Base-by-base conservation (phyloP, 1,140 invertebrate genomes). In the Pygmarrhopalites habei region DNA sequence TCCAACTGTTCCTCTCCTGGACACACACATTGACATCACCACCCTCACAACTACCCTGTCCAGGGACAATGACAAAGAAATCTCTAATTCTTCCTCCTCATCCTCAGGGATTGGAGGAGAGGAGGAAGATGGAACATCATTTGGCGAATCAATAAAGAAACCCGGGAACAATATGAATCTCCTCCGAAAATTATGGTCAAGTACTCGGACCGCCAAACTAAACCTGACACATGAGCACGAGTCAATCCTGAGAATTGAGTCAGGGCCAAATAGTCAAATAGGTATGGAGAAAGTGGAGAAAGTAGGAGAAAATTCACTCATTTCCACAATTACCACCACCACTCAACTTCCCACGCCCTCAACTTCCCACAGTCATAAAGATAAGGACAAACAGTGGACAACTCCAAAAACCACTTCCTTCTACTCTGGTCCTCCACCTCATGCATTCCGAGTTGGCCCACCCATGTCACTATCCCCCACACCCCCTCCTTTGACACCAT, bases 141-240 rank as follows among this genome's bases (percentile, higher is more conserved):
- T 25, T 39, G 25, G 7, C 30, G 39, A 44, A 5, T 7, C 15
- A 19, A 26, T 12, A 46, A 14, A 58, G 39, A 29, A 51, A 47
- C 46, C 60, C 23, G 25, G 35, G 21, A 46, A 60, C 19, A 62
- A 59, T 39, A 59, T 66, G 19, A 66, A 66, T 66, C 62, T 66
- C 21, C 65, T 62, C 7, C 19, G 65, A 1, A 66, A 66, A 47
- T 59, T 62, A 32, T 66, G 65, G 65, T 51, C 60, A 44, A 66
- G 60, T 28, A 66, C 56, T 25, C 17, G 63, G 29, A 21, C 57
- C 53, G 41, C 44, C 4, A 62, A 62, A 62, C 47, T 66, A 46
- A 66, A 66, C 59, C 60, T 66, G 46, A 66, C 65, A 35, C 55
- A 66, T 30, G 60, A 66, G 41, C 65, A 66, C 46, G 46, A 62